Evolutionary conservation across 2,888 invertebrate genomes (phyloP).

Genomic region (Drosophila longiperda): DNA sequence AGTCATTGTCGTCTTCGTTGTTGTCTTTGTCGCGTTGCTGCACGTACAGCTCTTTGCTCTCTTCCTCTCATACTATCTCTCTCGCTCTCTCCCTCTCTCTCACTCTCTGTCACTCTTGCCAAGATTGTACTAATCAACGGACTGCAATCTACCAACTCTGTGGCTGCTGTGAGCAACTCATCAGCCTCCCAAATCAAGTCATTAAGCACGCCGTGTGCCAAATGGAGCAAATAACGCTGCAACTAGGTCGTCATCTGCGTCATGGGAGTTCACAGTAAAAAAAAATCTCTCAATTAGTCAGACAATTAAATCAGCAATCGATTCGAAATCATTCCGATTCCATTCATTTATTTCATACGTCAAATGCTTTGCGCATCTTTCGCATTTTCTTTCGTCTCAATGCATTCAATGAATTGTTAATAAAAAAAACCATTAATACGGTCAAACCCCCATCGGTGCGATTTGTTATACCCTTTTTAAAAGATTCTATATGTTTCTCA

Average conservation of each 20-base stretch:
- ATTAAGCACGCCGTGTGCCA: constrained; percentile 79
- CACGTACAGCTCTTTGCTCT: constrained; percentile 40
- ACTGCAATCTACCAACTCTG: constrained; percentile 60
- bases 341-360: constrained; percentile 55
- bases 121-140: constrained; percentile 69
- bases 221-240: constrained; percentile 75
- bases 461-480: background rate
- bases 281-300: constrained; percentile 85
- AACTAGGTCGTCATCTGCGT: constrained; percentile 64
- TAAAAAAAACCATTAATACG: constrained; percentile 10
- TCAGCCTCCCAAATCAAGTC: constrained; percentile 81
- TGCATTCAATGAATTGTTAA: constrained; percentile 18
- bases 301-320: constrained; percentile 84
- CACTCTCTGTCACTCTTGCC: constrained; percentile 11
- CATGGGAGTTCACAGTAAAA: constrained; percentile 71
- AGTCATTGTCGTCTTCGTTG: constrained; percentile 69
- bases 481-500: background rate
- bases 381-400: constrained; percentile 10
- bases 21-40: constrained; percentile 43
- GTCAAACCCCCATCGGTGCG: background rate
- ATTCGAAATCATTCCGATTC: constrained; percentile 66
- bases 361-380: constrained; percentile 35
- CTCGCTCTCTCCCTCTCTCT: constrained; percentile 8
- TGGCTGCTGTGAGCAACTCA: constrained; percentile 57
- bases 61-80: constrained; percentile 7